Conservation (phyloP, 2,113 vertebrate species). For the Hirundichthys speculiger region DNA sequence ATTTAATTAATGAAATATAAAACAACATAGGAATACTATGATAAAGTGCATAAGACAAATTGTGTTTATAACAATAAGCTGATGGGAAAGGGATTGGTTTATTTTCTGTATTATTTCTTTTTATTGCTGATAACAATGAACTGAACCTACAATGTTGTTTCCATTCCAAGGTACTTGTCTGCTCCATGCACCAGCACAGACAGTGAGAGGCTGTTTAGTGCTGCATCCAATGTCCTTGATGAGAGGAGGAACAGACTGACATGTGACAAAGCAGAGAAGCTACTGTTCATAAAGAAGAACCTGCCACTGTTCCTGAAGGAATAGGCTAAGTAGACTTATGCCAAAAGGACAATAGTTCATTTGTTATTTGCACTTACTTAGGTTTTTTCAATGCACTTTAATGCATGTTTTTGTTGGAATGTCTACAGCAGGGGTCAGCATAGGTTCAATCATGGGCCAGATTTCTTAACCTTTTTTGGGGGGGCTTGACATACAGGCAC, state of each 20-base stretch:
- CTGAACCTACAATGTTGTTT: background rate
- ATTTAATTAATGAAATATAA: too few species aligned
- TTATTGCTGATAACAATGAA: background rate
- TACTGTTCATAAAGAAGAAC: background rate
- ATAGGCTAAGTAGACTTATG: background rate
- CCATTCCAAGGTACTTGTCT: background rate
- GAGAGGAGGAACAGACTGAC: background rate
- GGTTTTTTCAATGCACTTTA: background rate
- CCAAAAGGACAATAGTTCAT: background rate
- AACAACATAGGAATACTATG: too few species aligned
- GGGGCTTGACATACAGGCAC: too few species aligned
- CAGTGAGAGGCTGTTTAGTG: background rate
- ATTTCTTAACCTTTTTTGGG: too few species aligned
- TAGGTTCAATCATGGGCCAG: too few species aligned
- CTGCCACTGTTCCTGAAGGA: background rate
- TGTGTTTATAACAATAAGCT: too few species aligned
- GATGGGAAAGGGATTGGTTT: background rate
- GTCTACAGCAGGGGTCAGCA: too few species aligned
- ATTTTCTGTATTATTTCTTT: background rate
- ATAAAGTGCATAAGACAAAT: too few species aligned
- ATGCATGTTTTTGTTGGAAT: background rate
- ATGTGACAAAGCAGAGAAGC: constrained; percentile 1
- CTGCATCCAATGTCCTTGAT: background rate
- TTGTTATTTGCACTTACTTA: background rate
- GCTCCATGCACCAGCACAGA: background rate